Conservation (phyloP, 2,888 invertebrate species). For the Zygaena filipendulae region DNA sequence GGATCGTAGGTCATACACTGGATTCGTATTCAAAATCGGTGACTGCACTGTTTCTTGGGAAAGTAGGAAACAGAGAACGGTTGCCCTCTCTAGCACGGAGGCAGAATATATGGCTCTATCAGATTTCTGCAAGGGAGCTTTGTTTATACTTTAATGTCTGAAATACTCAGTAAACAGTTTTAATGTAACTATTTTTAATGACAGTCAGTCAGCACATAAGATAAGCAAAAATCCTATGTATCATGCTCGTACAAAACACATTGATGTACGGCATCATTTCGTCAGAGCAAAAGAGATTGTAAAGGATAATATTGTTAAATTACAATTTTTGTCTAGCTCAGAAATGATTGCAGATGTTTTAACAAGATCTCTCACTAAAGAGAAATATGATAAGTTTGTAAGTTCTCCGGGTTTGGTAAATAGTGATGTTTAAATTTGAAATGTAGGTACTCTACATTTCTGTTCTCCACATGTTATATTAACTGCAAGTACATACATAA, state of each 20-base stretch:
- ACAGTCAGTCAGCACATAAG: constrained; percentile 4
- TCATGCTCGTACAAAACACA: constrained; percentile 12
- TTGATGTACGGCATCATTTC: constrained; percentile 11
- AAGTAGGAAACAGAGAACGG: constrained; percentile 8
- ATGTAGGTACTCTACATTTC: too few relatives aligned
- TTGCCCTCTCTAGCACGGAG: constrained; percentile 10
- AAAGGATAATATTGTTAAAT: constrained; percentile 1
- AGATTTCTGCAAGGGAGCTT: constrained; percentile 4
- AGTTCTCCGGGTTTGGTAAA: constrained; percentile 3
- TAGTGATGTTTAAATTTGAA: too few relatives aligned
- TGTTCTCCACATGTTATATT: too few relatives aligned
- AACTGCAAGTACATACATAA: too few relatives aligned
- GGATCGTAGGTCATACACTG: constrained; percentile 14
- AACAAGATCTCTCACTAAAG: constrained; percentile 4
- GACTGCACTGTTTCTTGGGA: constrained; percentile 8
- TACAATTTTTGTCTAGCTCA: constrained; percentile 5
- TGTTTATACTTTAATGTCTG: constrained; percentile 2
- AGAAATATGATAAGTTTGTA: constrained; percentile 5
- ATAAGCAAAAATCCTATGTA: constrained; percentile 5
- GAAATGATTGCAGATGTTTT: constrained; percentile 8
- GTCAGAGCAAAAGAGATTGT: constrained; percentile 10
- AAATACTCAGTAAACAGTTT: constrained; percentile 1
- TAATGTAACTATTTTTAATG: constrained; percentile 5
- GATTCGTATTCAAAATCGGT: constrained; percentile 7
- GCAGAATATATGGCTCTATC: constrained; percentile 14